Base-by-base conservation (phyloP, 1,140 invertebrate genomes). In the Tribolium madens region DNA sequence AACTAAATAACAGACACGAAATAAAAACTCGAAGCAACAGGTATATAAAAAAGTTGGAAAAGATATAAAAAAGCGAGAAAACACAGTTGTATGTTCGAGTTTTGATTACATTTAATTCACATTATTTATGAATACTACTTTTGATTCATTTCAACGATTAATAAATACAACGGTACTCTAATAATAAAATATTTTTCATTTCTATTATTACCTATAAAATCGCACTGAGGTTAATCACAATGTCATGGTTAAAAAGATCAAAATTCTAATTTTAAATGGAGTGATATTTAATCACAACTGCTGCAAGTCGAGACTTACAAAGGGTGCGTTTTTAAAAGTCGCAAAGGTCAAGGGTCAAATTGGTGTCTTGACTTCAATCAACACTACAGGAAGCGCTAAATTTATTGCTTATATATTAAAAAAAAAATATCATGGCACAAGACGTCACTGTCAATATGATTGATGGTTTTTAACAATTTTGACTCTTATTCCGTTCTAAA, bases 1-100 rank as follows among this genome's bases (percentile, higher is more conserved):
- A 68, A 76, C 57, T 70, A 76, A 70, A 70, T 70, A 76, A 47
- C 46, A 50, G 21, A 64, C 26, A 64, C 57, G 15, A 75, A 75
- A 73, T 48, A 42, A 52, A 69, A 74, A 60, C 50, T 57, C 72
- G 50, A 52, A 74, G 72, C 52, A 53, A 60, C 46, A 73, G 31
- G 26, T n/a, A n/a, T n/a, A n/a, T n/a, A n/a, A n/a, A n/a, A n/a
- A n/a, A n/a, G n/a, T 64, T 64, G 57, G 21, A 64, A 64, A 64
- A 14, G 21, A 26, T 21, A 64, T 64, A 64, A 64, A 64, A 57
- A 64, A 64, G 57, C 57, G 57, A 64, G 17, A 64, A 60, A 21
- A 64, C n/a, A 64, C 26, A 9, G 26, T 26, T 21, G 18, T 1
- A 26, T 26, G 21, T 64, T 33, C 57, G 57, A 64, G 57, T 64